Conservation (phyloP, 2,888 invertebrate species). For the Limnephilus lunatus region DNA sequence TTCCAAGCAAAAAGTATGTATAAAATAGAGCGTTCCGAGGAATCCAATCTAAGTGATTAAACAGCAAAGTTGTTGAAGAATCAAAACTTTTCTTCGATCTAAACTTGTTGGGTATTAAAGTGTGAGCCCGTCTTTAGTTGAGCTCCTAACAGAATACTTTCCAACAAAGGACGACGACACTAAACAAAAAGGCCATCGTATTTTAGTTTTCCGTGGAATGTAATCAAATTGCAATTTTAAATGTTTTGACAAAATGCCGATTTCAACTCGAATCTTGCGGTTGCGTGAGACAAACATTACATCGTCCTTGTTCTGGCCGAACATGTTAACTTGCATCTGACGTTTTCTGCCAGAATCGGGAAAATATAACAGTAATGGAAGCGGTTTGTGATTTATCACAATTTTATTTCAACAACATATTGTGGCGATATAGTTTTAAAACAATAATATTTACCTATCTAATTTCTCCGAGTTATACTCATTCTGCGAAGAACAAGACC, state of each 20-base stretch:
- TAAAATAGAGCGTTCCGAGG: constrained; percentile 38
- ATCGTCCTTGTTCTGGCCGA: background rate
- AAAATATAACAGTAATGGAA: background rate
- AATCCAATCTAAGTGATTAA: constrained; percentile 66
- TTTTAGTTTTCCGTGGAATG: background rate
- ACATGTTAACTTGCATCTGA: background rate
- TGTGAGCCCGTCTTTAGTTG: constrained; percentile 24
- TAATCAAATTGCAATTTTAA: background rate
- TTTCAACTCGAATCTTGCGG: background rate
- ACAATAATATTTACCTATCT: too few species aligned
- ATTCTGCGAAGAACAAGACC: too few species aligned
- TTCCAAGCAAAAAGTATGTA: constrained; percentile 10
- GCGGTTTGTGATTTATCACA: background rate
- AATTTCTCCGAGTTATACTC: too few species aligned
- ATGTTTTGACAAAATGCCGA: background rate
- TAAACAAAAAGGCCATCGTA: background rate
- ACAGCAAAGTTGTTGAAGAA: constrained; percentile 63
- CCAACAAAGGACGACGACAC: background rate
- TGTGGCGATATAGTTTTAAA: too few species aligned
- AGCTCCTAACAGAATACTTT: background rate
- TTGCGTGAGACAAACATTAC: background rate
- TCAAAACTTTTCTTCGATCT: constrained; percentile 62
- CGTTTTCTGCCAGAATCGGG: background rate
- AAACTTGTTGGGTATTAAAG: constrained; percentile 36
- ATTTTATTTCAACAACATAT: background rate